phyloP scores from a whole-genome alignment of 2,888 invertebrate species.

The Miltochrista miniata region DNA sequence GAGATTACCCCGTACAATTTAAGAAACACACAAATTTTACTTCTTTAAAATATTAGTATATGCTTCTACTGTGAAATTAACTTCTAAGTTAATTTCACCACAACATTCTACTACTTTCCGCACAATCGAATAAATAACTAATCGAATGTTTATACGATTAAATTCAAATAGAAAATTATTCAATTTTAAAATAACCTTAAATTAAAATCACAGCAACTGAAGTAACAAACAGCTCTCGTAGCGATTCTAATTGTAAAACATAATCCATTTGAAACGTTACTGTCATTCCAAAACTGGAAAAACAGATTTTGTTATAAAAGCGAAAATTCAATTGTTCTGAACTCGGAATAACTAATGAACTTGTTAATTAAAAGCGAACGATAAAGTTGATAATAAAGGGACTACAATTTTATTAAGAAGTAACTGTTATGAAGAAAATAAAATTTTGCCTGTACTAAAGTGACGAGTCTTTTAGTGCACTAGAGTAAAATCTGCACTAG shows the following conservation, averaged over 20 bases:
- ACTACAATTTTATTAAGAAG: conserved; percentile 59
- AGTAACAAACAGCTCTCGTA: not conserved
- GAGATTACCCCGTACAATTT: no score
- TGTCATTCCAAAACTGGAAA: conserved; percentile 24
- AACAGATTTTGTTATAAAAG: conserved; percentile 13
- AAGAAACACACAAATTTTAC: no score
- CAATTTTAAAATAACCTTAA: not conserved
- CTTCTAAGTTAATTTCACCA: no score
- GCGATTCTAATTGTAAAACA: conserved; percentile 8
- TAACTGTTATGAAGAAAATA: conserved; percentile 57
- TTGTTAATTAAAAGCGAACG: conserved; percentile 57
- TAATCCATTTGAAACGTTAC: conserved; percentile 19
- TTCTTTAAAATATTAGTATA: no score
- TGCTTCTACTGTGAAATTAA: no score
- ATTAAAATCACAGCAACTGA: not conserved
- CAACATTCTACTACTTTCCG: no score
- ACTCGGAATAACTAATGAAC: conserved; percentile 48
- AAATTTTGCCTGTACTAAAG: conserved; percentile 29
- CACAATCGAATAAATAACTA: no score
- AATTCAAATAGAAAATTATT: not conserved
- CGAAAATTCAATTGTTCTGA: conserved; percentile 24
- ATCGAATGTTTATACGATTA: no score
- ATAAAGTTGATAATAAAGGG: conserved; percentile 57
- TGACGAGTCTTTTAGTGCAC: not conserved
- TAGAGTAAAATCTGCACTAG: no score